Evolutionary conservation across 2,888 invertebrate genomes (phyloP).

Genomic region (Plagodis pulveraria): DNA sequence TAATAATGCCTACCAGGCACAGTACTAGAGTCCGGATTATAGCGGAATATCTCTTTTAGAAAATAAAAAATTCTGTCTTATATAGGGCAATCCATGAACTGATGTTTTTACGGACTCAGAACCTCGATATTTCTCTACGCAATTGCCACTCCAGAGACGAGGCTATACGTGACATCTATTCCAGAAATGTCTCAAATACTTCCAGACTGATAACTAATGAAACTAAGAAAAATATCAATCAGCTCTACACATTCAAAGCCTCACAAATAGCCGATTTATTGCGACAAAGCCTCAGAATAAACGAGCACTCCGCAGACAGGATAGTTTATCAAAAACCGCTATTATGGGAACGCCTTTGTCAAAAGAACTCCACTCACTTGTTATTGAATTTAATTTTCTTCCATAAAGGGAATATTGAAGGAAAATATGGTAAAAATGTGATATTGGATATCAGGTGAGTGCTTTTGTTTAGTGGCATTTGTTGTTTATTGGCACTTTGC

Average conservation of each 20-base stretch:
- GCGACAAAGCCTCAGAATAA: slow-evolving; percentile 26
- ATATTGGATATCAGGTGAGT: slow-evolving; percentile 25
- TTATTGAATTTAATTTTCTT: slow-evolving; percentile 37
- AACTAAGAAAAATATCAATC: slow-evolving; percentile 28
- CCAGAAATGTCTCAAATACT: too few species aligned
- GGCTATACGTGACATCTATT: too few species aligned
- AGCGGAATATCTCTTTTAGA: too few species aligned
- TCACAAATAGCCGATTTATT: slow-evolving; percentile 34
- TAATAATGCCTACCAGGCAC: too few species aligned
- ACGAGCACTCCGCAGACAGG: slow-evolving; percentile 8
- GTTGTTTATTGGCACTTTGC: slow-evolving; percentile 20
- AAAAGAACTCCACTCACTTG: slow-evolving; percentile 24
- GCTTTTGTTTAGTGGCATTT: slow-evolving; percentile 21
- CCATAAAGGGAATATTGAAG: slow-evolving; percentile 25
- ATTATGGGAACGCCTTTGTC: slow-evolving; percentile 18
- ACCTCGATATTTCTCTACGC: too few species aligned
- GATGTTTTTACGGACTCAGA: too few species aligned
- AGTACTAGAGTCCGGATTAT: too few species aligned
- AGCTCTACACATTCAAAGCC: slow-evolving; percentile 22
- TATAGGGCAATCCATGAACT: too few species aligned
- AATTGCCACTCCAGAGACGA: too few species aligned
- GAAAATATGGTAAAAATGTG: slow-evolving; percentile 28
- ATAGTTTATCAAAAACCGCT: slow-evolving; percentile 26
- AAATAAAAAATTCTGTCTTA: too few species aligned
- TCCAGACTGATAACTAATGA: slow-evolving; percentile 1